Conservation (phyloP, 2,113 vertebrate species). For the Coregonus clupeaformis region DNA sequence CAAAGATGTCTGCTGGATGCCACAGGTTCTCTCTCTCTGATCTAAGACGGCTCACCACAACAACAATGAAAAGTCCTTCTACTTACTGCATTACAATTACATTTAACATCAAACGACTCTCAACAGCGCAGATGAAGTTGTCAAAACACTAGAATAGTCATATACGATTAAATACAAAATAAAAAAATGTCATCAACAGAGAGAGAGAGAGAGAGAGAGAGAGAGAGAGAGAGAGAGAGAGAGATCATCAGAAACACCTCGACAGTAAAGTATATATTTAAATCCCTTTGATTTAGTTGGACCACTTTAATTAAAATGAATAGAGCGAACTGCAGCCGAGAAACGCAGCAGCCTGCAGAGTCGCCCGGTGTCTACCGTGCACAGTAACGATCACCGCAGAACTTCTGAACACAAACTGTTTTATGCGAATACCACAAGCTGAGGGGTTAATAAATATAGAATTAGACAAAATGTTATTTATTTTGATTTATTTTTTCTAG, state of each 20-base stretch:
- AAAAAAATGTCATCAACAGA: conserved; percentile 64
- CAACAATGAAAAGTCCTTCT: not conserved
- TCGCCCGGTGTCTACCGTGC: conserved; percentile 49
- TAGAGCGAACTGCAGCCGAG: conserved; percentile 46
- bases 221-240: conserved; percentile 22
- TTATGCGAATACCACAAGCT: conserved; percentile 69
- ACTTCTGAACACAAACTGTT: conserved; percentile 67
- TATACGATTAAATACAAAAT: not conserved
- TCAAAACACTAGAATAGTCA: conserved; percentile 10
- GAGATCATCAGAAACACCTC: conserved; percentile 26
- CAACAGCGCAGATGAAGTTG: conserved; percentile 19
- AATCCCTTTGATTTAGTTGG: conserved; percentile 62
- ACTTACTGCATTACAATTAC: conserved; percentile 19
- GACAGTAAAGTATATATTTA: conserved; percentile 45
- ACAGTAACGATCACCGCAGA: conserved; percentile 56
- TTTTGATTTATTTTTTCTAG: conserved; percentile 59
- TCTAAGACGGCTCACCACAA: not conserved
- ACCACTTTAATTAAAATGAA: conserved; percentile 70
- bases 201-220: conserved; percentile 2
- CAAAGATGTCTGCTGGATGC: not conserved
- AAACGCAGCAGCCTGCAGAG: conserved; percentile 67
- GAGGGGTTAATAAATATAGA: conserved; percentile 73
- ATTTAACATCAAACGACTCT: conserved; percentile 56
- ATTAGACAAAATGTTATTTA: conserved; percentile 73
- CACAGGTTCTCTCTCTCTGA: not conserved